A percentile compares a stretch with the other conserved stretches of the same genome.
Evolutionary conservation across 2,113 vertebrate species (phyloP).

Genomic region (Anguilla rostrata): DNA sequence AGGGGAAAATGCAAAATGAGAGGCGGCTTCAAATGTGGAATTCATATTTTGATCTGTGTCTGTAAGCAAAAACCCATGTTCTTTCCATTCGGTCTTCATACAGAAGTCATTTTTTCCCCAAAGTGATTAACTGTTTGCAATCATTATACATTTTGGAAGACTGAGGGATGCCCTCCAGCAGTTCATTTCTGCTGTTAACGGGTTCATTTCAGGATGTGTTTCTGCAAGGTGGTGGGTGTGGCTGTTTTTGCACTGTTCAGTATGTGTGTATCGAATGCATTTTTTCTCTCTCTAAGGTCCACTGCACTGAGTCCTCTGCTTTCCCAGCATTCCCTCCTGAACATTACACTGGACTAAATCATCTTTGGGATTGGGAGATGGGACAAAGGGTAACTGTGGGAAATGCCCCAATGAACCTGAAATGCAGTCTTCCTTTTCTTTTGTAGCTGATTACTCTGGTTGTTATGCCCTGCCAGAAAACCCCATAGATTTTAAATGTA

Average conservation of each 20-base stretch:
- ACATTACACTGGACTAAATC: conserved; percentile 45
- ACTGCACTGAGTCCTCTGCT: conserved; percentile 33
- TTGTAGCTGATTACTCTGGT: conserved; percentile 23
- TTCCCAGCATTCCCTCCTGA: conserved; percentile 46
- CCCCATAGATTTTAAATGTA: conserved; percentile 3
- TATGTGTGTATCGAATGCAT: background rate
- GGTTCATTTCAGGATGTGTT: background rate
- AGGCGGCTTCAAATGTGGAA: background rate
- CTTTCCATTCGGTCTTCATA: background rate
- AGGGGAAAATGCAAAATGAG: background rate
- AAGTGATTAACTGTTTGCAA: too few relatives aligned
- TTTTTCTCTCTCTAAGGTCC: conserved; percentile 32
- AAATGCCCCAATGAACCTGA: conserved; percentile 28
- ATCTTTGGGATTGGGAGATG: conserved; percentile 35
- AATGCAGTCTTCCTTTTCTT: conserved; percentile 19
- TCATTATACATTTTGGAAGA: too few relatives aligned
- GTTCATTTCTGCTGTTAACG: background rate
- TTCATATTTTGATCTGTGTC: background rate
- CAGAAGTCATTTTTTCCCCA: background rate
- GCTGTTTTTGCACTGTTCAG: background rate
- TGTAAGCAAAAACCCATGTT: background rate
- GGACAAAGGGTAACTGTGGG: background rate
- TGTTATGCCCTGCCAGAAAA: conserved; percentile 9
- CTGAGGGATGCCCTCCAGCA: background rate
- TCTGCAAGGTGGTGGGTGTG: background rate